Base-by-base conservation (phyloP, 2,797 vertebrate species). In the Alcedo atthis region DNA sequence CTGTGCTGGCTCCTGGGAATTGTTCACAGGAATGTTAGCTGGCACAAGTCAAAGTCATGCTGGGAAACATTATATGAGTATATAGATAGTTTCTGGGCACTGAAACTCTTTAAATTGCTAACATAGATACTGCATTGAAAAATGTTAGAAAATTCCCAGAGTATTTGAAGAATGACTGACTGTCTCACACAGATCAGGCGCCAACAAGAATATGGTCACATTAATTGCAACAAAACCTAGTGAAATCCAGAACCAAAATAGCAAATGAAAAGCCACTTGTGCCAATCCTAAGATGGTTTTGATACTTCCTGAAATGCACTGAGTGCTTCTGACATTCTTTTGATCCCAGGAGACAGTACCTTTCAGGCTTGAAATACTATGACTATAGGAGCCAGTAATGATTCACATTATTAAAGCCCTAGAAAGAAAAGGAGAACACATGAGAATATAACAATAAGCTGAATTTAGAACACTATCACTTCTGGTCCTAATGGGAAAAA, bases 331-430 rank as follows among this genome's bases (percentile, higher is more conserved):
- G 48, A 68, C 78, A 37, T 87, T 87, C 90, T 91, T 94, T 93
- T 93, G 79, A 96, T 87, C 76, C 85, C 69, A 28, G 18, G 49
- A 91, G 46, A 54, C 68, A 58, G 58, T 83, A 85, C 32, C 59
- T 92, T 78, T 93, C 86, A 93, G 79, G 85, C 66, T 89, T 87
- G 81, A 91, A 93, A 85, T 77, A 74, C 26, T 92, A 58, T 79
- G 66, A 54, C 16, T 58, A 2, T 19, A 66, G 85, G 22, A 95
- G 76, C 81, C 90, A 95, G 89, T 79, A 87, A 90, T 90, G 90
- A 96, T 73, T 96, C 91, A 95, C 17, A 64, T 9, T 66, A 79
- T 76, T 71, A 91, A 90, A 81, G 62, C n/a, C 48, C 28, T 49
- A 85, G 32, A 55, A 85, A 74, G 79, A 83, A 79, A 87, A 71